phyloP scores from a whole-genome alignment of 2,888 invertebrate genomes.

The Dolomedes plantarius region DNA sequence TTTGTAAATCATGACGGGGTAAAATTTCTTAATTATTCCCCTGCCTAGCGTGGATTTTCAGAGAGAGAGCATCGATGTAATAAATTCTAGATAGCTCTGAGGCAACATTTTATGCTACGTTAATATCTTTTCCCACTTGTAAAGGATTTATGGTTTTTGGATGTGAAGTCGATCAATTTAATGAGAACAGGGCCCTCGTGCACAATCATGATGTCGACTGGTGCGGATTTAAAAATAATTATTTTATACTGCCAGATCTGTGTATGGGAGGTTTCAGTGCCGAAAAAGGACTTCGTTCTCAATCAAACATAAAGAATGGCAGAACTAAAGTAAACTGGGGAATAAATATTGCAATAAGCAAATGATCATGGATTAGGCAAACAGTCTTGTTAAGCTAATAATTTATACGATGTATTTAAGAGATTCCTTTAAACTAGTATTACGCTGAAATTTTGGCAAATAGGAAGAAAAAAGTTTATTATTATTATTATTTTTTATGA shows the following conservation, averaged over 20 bases:
- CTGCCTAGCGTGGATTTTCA: background rate
- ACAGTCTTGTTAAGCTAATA: too few species aligned
- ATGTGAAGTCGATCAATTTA: slow-evolving; percentile 23
- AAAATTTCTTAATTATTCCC: slow-evolving; percentile 1
- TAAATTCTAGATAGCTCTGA: slow-evolving; percentile 1
- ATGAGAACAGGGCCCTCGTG: slow-evolving; percentile 30
- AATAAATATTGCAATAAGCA: too few species aligned
- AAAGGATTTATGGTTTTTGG: slow-evolving; percentile 6
- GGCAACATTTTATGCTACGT: slow-evolving; percentile 15
- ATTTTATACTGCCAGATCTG: background rate
- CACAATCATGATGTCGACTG: slow-evolving; percentile 19
- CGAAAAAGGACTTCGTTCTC: too few species aligned
- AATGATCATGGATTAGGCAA: too few species aligned
- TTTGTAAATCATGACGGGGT: background rate
- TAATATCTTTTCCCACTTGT: slow-evolving; percentile 14
- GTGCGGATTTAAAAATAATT: background rate
- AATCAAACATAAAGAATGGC: too few species aligned
- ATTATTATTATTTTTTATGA: too few species aligned
- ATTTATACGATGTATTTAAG: too few species aligned
- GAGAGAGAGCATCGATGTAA: background rate
- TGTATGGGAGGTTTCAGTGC: background rate
- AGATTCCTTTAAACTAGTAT: too few species aligned
- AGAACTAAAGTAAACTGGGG: too few species aligned
- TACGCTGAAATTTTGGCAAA: too few species aligned
- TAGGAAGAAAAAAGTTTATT: too few species aligned